A percentile compares a stretch with the other conserved stretches of the same genome.
These are phyloP conservation scores for Leucoptera coffeella DNA, from an alignment of 2,888 invertebrate species.

Conservation along the genomic window DNA sequence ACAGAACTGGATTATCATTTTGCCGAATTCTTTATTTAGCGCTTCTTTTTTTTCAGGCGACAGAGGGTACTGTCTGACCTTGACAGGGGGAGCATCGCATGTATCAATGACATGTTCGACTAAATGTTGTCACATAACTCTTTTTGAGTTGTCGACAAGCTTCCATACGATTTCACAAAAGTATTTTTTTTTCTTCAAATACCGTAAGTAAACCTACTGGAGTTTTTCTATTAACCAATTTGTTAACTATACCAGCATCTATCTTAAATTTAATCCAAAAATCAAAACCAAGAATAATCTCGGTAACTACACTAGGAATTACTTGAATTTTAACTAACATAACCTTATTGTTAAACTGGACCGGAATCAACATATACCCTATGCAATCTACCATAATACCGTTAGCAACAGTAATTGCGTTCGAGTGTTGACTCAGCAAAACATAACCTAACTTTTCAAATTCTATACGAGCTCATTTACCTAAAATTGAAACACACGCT, in stretches of 20 bases:
- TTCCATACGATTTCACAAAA: background rate
- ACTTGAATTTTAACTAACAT: constrained; percentile 1
- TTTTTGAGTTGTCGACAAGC: background rate
- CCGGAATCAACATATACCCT: background rate
- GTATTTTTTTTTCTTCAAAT: background rate
- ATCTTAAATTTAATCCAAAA: constrained; percentile 1
- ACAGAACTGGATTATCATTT: constrained; percentile 7
- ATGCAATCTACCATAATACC: background rate
- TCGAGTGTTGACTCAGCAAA: background rate
- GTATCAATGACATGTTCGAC: constrained; percentile 10
- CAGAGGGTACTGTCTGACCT: constrained; percentile 8
- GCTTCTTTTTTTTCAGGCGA: constrained; percentile 6
- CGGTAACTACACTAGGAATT: background rate
- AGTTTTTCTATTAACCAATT: background rate
- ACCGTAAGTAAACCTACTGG: too few relatives aligned
- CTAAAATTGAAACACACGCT: constrained; percentile 1
- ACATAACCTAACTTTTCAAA: background rate
- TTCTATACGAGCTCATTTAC: background rate
- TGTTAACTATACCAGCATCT: too few relatives aligned
- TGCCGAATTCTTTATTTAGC: constrained; percentile 6
- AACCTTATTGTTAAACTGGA: background rate
- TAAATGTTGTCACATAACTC: constrained; percentile 2
- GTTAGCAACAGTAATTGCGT: background rate
- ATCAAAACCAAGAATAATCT: constrained; percentile 2
- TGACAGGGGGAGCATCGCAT: constrained; percentile 9